These are phyloP conservation scores for Apodemia mormo DNA, from an alignment of 2,888 invertebrate species.

Conservation along the genomic window DNA sequence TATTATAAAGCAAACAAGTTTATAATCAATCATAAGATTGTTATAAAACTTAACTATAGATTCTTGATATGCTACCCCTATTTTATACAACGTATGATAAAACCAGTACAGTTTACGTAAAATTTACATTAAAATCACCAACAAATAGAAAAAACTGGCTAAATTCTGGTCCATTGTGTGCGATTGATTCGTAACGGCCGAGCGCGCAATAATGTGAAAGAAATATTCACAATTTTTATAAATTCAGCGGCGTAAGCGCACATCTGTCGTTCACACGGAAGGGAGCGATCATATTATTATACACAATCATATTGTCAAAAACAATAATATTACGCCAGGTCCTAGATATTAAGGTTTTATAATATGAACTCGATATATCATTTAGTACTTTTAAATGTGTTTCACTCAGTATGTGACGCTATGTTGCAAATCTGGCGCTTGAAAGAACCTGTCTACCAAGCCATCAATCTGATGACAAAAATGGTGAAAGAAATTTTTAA, in stretches of 20 bases:
- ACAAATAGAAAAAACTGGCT: conserved; percentile 70
- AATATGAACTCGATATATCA: not conserved
- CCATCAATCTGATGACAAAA: no score
- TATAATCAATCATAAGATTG: conserved; percentile 80
- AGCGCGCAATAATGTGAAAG: conserved; percentile 74
- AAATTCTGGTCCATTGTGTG: conserved; percentile 72
- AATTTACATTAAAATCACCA: conserved; percentile 77
- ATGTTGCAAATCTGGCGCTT: no score
- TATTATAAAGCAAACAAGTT: conserved; percentile 64
- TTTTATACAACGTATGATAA: conserved; percentile 45
- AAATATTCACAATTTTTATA: conserved; percentile 80
- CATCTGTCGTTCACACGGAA: conserved; percentile 77
- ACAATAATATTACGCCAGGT: conserved; percentile 35
- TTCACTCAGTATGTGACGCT: no score
- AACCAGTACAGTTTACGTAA: conserved; percentile 70
- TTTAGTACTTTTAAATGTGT: no score
- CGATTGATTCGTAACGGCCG: conserved; percentile 81
- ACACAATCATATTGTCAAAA: conserved; percentile 48
- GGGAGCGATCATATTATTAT: conserved; percentile 50
- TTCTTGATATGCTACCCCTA: conserved; percentile 72
- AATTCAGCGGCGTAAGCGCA: conserved; percentile 64
- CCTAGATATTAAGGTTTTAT: not conserved
- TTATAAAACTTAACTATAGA: conserved; percentile 58
- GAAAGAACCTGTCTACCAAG: no score
- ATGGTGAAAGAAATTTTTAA: no score